These are phyloP conservation scores for Typhlichthys eigenmanni DNA, from an alignment of 2,797 vertebrate genomes.

Conservation along the genomic window DNA sequence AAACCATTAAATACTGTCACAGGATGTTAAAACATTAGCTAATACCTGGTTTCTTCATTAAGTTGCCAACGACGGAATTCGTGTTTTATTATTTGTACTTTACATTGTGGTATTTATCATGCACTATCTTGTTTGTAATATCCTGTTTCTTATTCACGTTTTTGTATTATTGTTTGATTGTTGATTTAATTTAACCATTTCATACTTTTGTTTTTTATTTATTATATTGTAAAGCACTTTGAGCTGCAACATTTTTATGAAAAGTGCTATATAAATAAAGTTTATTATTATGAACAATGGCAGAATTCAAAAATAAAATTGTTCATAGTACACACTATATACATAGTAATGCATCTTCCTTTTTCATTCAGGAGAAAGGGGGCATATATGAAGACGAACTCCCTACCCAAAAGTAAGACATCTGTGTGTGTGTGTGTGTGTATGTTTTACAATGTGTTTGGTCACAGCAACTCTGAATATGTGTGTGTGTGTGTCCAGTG, in stretches of 20 bases:
- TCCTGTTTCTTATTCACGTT: too few species aligned
- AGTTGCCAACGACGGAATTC: neutral
- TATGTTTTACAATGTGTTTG: slow-evolving; percentile 11
- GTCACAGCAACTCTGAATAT: slow-evolving; percentile 20
- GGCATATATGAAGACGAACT: slow-evolving; percentile 67
- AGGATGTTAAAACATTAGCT: neutral
- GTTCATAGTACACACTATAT: slow-evolving; percentile 6
- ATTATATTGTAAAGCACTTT: neutral
- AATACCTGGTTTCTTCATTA: too few species aligned
- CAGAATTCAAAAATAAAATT: neutral
- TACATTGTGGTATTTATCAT: too few species aligned
- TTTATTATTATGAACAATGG: too few species aligned
- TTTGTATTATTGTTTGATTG: too few species aligned
- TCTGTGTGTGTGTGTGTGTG: neutral
- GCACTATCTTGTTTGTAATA: too few species aligned
- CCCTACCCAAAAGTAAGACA: slow-evolving; percentile 75
- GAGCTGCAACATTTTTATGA: too few species aligned
- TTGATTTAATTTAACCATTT: too few species aligned
- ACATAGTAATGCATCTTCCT: slow-evolving; percentile 12
- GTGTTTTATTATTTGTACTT: too few species aligned
- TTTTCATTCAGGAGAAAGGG: slow-evolving; percentile 72
- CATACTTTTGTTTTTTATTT: neutral
- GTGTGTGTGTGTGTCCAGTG: slow-evolving; percentile 32
- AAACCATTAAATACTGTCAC: neutral
- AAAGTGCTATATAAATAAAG: too few species aligned